phyloP scores from a whole-genome alignment of 2,113 vertebrate species.

The Sceloporus tristichus region DNA sequence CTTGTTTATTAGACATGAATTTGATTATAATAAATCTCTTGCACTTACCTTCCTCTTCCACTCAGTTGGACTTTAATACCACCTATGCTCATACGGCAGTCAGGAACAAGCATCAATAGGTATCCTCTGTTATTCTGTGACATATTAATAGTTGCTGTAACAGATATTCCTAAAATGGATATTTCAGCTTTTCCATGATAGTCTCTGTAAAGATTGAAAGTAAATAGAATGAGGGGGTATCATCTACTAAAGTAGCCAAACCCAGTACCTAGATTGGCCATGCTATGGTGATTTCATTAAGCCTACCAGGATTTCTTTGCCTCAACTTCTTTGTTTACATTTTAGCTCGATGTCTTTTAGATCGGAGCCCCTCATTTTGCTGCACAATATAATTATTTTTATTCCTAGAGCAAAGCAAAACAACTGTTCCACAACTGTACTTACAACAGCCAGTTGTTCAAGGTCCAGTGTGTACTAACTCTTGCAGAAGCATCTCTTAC shows the following conservation, averaged over 20 bases:
- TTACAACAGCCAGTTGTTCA: slow-evolving; percentile 70
- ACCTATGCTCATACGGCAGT: slow-evolving; percentile 54
- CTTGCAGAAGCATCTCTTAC: slow-evolving; percentile 63
- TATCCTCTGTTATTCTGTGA: slow-evolving; percentile 43
- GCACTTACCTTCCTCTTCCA: slow-evolving; percentile 37
- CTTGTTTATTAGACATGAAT: too few relatives aligned
- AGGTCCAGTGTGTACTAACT: slow-evolving; percentile 65
- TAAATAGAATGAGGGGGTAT: background rate
- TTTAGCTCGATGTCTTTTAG: background rate
- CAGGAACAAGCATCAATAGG: slow-evolving; percentile 52
- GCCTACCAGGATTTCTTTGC: background rate
- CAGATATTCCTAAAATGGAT: slow-evolving; percentile 69
- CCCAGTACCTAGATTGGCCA: background rate
- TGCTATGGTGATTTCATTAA: background rate
- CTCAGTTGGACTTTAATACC: slow-evolving; percentile 51
- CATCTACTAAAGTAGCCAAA: background rate
- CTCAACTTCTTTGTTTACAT: background rate
- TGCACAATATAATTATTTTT: background rate
- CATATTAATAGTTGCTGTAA: slow-evolving; percentile 53
- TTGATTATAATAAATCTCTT: background rate
- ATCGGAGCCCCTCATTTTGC: background rate
- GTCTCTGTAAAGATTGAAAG: slow-evolving; percentile 50
- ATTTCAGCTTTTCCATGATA: slow-evolving; percentile 65
- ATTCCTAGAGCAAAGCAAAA: background rate
- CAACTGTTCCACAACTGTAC: slow-evolving; percentile 34